Percentiles rank a stretch among this genome's conserved stretches.
phyloP scores from a whole-genome alignment of 2,797 vertebrate genomes.

The Parauchenoglanis punctatus region DNA sequence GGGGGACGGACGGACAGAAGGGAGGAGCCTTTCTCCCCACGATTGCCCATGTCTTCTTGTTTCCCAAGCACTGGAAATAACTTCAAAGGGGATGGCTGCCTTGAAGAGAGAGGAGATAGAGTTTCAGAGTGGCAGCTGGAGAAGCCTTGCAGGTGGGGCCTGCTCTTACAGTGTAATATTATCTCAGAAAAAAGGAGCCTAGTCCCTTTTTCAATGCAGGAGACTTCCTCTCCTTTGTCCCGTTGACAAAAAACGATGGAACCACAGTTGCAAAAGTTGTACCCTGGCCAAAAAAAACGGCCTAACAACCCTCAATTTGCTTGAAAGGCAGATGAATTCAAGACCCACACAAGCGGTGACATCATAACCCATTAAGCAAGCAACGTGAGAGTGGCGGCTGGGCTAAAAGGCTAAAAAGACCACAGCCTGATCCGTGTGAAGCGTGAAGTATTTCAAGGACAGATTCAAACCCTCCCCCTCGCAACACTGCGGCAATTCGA shows the following conservation, averaged over 20 bases:
- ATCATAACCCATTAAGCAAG: slow-evolving; percentile 39
- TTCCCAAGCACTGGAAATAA: slow-evolving; percentile 84
- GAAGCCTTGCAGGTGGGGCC: slow-evolving; percentile 77
- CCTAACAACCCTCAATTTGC: slow-evolving; percentile 11
- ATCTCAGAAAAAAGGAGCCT: slow-evolving; percentile 75
- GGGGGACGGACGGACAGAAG: slow-evolving; percentile 1
- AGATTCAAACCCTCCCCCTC: slow-evolving; percentile 35
- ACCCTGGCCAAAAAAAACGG: slow-evolving; percentile 33
- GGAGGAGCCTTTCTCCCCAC: slow-evolving; percentile 62
- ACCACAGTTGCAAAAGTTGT: slow-evolving; percentile 55
- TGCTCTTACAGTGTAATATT: slow-evolving; percentile 77
- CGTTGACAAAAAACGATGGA: slow-evolving; percentile 65
- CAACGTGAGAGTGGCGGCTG: slow-evolving; percentile 15
- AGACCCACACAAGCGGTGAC: slow-evolving; percentile 31
- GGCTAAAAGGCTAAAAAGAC: slow-evolving; percentile 16
- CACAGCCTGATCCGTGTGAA: slow-evolving; percentile 1
- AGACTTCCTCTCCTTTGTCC: slow-evolving; percentile 81
- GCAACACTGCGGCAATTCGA: neutral
- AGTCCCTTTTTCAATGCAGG: slow-evolving; percentile 70
- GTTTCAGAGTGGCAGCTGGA: slow-evolving; percentile 83
- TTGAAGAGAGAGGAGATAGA: slow-evolving; percentile 77
- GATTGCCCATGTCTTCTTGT: slow-evolving; percentile 58
- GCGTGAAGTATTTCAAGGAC: slow-evolving; percentile 32
- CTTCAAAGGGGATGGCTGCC: slow-evolving; percentile 81
- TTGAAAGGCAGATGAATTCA: slow-evolving; percentile 28